A percentile compares a stretch with the other conserved stretches of the same genome.
Evolutionary conservation across 2,888 invertebrate species (phyloP).

Genomic region (Sarcophaga subvicina): DNA sequence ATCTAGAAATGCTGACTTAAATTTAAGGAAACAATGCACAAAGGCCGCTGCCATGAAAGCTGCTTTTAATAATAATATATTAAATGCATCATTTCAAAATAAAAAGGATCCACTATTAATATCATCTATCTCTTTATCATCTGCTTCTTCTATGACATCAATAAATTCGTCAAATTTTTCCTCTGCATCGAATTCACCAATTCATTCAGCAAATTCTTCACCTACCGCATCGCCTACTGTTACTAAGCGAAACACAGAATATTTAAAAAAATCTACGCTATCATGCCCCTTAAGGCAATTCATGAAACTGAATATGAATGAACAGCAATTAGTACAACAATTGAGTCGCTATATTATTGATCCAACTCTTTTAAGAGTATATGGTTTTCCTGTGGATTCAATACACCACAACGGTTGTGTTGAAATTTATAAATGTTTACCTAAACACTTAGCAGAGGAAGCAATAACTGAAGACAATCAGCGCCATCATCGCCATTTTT

Average conservation of each 20-base stretch:
- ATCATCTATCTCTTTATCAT: conserved; percentile 66
- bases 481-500: conserved; percentile 67
- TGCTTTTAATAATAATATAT: conserved; percentile 25
- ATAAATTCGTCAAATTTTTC: conserved; percentile 69
- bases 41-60: conserved; percentile 68
- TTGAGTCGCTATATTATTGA: conserved; percentile 86
- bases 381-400: conserved; percentile 89
- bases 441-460: conserved; percentile 79
- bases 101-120: conserved; percentile 54
- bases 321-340: conserved; percentile 84
- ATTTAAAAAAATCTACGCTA: conserved; percentile 67
- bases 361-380: conserved; percentile 84
- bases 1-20: conserved; percentile 45
- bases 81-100: not conserved
- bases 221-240: conserved; percentile 75
- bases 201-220: conserved; percentile 72
- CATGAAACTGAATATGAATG: conserved; percentile 81
- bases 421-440: conserved; percentile 85
- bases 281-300: conserved; percentile 81
- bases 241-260: conserved; percentile 66
- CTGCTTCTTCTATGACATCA: conserved; percentile 62
- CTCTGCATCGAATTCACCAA: conserved; percentile 75
- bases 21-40: conserved; percentile 69
- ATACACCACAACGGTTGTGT: conserved; percentile 85
- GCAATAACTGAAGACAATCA: conserved; percentile 59